These are phyloP conservation scores for Clunio marinus DNA, from an alignment of 2,888 invertebrate species.

Conservation along the genomic window DNA sequence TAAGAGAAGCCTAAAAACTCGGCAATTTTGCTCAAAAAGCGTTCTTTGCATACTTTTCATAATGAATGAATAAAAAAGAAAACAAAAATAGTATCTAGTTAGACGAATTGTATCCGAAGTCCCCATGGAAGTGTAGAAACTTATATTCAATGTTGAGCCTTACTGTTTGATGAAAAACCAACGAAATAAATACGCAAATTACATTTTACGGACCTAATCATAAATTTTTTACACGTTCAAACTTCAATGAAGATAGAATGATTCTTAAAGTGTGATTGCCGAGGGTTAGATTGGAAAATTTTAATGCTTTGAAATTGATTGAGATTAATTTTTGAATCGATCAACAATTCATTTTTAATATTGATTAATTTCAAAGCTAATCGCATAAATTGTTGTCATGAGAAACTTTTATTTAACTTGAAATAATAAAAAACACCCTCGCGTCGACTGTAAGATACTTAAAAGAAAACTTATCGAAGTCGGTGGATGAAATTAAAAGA, in stretches of 20 bases:
- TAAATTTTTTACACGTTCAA: conserved; percentile 19
- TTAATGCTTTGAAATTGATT: too few species aligned
- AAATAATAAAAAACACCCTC: too few species aligned
- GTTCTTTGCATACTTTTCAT: neutral
- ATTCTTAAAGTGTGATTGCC: too few species aligned
- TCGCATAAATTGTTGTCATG: too few species aligned
- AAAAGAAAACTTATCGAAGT: neutral
- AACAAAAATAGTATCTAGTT: too few species aligned
- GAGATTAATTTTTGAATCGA: too few species aligned
- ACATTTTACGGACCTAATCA: conserved; percentile 25
- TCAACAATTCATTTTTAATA: too few species aligned
- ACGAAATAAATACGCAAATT: conserved; percentile 12
- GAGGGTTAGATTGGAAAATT: too few species aligned
- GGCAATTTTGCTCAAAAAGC: conserved; percentile 2
- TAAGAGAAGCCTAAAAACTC: neutral
- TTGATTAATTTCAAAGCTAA: too few species aligned
- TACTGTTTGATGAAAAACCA: conserved; percentile 18
- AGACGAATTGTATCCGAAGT: neutral
- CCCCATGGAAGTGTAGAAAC: neutral
- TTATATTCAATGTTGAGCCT: conserved; percentile 34
- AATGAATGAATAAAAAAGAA: neutral
- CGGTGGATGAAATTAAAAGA: neutral
- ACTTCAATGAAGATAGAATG: neutral
- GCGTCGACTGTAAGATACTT: too few species aligned
- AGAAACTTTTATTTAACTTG: too few species aligned